Evolutionary conservation across 2,888 invertebrate genomes (phyloP).

Genomic region (Drosophila pegasa): DNA sequence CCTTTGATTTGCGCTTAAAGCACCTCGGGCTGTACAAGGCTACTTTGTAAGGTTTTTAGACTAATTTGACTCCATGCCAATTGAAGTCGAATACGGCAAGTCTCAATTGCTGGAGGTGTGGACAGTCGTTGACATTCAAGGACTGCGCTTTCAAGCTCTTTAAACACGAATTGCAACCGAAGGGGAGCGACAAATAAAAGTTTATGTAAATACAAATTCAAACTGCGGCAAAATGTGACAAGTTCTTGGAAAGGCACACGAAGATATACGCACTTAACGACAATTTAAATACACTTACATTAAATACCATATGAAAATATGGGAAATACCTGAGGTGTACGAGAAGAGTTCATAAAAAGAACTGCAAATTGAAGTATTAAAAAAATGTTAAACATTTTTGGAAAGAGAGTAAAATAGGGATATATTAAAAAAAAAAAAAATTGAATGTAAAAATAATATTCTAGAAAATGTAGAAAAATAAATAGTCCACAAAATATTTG

Average conservation of each 20-base stretch:
- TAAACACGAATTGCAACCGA: conserved; percentile 64
- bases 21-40: conserved; percentile 59
- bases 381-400: too few species aligned
- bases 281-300: not conserved
- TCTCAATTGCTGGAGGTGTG: conserved; percentile 13
- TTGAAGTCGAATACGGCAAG: conserved; percentile 33
- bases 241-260: conserved; percentile 62
- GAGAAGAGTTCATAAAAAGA: not conserved
- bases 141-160: conserved; percentile 36
- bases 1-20: conserved; percentile 64
- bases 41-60: conserved; percentile 35
- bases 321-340: not conserved
- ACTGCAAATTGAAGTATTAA: not conserved
- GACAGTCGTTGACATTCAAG: conserved; percentile 22
- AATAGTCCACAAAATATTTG: not conserved
- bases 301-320: not conserved
- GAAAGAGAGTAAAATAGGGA: too few species aligned
- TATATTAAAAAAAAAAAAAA: too few species aligned
- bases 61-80: conserved; percentile 64
- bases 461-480: too few species aligned
- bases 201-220: conserved; percentile 44
- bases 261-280: not conserved
- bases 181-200: conserved; percentile 50
- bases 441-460: too few species aligned
- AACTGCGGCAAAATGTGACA: conserved; percentile 51